Conservation (phyloP, 2,797 vertebrate genomes). For the Spheniscus humboldti region DNA sequence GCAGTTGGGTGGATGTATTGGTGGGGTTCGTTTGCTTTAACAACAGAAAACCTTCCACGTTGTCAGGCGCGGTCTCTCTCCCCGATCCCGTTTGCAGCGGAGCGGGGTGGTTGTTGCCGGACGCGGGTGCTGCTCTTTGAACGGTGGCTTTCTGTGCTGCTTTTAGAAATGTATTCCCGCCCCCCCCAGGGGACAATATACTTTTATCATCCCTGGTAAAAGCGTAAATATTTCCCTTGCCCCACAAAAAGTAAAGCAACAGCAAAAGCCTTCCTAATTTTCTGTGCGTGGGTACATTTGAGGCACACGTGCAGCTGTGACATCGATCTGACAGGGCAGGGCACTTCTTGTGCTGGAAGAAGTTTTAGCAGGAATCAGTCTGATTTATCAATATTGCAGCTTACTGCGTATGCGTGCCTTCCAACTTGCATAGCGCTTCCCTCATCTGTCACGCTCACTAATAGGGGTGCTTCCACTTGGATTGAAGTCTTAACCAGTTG, state of each 20-base stretch:
- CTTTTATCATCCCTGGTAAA: background rate
- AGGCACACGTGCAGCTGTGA: background rate
- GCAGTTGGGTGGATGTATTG: rapidly evolving
- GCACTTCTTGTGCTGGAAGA: no score
- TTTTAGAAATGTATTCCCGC: background rate
- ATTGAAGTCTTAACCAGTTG: background rate
- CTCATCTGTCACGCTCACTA: rapidly evolving
- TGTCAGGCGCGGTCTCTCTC: background rate
- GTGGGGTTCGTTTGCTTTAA: background rate
- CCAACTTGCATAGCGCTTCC: no score
- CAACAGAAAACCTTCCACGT: background rate
- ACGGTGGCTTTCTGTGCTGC: background rate
- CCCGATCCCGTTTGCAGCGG: background rate
- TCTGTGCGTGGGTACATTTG: background rate
- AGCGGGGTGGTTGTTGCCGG: background rate
- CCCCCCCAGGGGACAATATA: background rate
- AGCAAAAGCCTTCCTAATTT: background rate
- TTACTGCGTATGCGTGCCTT: rapidly evolving
- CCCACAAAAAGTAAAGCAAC: background rate
- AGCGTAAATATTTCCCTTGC: no score
- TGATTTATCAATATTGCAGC: no score
- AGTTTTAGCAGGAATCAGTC: background rate
- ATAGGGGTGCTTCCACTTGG: background rate
- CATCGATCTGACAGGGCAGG: background rate
- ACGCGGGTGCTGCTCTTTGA: background rate